Evolutionary conservation across 2,888 invertebrate genomes (phyloP).

Genomic region (Allygus modestus): DNA sequence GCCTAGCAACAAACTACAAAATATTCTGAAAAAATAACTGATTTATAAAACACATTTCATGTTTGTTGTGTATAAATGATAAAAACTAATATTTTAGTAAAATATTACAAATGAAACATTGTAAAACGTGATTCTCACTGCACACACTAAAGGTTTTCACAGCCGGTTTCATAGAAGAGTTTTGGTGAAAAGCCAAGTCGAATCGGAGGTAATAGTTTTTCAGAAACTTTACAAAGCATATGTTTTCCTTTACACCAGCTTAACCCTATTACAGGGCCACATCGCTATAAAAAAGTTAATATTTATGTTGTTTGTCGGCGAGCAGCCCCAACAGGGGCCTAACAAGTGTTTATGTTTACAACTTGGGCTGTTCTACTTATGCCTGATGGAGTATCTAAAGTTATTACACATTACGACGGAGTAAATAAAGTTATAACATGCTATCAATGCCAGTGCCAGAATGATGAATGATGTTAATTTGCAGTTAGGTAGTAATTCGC

Average conservation of each 20-base stretch:
- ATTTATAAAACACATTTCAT: no score
- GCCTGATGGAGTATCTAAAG: not conserved
- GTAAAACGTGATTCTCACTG: no score
- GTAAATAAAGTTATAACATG: no score
- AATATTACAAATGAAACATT: no score
- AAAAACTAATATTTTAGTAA: no score
- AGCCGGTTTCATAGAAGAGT: not conserved
- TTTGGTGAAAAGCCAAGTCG: conserved; percentile 12
- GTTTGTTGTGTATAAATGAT: no score
- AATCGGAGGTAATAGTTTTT: not conserved
- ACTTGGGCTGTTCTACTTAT: not conserved
- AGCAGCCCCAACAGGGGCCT: not conserved
- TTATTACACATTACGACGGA: no score
- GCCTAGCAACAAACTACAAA: no score
- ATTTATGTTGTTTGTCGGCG: conserved; percentile 9
- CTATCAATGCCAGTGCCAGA: no score
- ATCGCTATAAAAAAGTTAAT: not conserved
- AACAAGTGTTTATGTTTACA: conserved; percentile 30
- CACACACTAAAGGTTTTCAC: not conserved
- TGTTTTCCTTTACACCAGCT: not conserved
- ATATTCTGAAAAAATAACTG: no score
- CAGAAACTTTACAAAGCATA: not conserved
- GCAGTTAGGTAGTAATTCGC: no score
- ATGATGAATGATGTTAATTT: no score
- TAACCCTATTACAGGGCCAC: not conserved